Percentiles rank a stretch among this genome's conserved stretches.
Conservation (phyloP, 2,113 vertebrate genomes). For the Phylloscopus whistleri region DNA sequence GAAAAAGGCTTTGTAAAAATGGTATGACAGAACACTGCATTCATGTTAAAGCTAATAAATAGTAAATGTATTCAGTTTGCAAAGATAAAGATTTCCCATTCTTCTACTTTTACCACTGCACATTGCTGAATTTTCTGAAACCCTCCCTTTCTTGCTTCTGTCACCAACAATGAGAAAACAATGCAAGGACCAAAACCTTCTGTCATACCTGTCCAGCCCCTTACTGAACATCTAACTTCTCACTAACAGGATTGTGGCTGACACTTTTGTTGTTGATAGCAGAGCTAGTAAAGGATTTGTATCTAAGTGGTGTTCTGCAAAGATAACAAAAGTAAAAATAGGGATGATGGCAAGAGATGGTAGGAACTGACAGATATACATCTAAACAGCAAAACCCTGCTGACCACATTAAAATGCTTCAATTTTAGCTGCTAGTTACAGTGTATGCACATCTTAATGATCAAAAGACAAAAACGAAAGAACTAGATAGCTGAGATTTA, state of each 20-base stretch:
- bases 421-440: neutral
- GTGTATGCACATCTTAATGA: neutral
- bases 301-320: neutral
- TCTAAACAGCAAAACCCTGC: neutral
- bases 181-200: neutral
- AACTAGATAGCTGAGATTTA: neutral
- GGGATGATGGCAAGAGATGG: neutral
- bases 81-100: neutral
- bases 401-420: neutral
- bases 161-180: neutral
- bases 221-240: neutral
- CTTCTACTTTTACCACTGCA: neutral
- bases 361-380: neutral
- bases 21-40: neutral
- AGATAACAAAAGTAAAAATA: neutral
- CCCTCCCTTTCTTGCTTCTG: neutral
- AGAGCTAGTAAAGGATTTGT: neutral
- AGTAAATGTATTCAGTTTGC: neutral
- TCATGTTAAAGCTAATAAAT: neutral
- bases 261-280: neutral
- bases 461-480: neutral
- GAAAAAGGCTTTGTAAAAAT: neutral
- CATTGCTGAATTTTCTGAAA: neutral
- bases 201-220: neutral
- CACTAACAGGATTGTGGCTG: neutral